Percentiles rank a stretch among this genome's conserved stretches.
These are phyloP conservation scores for Axis porcinus DNA, from an alignment of 2,113 vertebrate species.

Conservation along the genomic window DNA sequence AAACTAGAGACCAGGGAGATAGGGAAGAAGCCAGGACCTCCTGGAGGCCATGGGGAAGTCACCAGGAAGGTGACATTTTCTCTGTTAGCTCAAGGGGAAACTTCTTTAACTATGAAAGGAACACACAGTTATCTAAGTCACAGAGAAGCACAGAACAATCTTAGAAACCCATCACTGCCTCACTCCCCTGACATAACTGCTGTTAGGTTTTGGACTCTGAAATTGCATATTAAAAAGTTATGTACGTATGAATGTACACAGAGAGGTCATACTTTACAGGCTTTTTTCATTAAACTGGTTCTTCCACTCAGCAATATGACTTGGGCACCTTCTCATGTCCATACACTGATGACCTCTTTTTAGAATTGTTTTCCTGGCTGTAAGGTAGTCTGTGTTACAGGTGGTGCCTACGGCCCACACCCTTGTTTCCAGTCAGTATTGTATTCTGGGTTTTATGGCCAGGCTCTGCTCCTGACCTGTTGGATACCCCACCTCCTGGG, in stretches of 20 bases:
- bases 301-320: neutral
- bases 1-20: neutral
- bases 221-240: neutral
- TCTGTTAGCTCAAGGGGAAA: neutral
- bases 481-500: neutral
- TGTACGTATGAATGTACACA: neutral
- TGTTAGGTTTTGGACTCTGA: neutral
- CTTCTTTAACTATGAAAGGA: neutral
- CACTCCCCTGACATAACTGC: neutral
- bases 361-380: neutral
- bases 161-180: neutral
- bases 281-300: neutral
- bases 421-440: neutral
- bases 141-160: neutral
- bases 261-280: neutral
- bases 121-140: neutral
- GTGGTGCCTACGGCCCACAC: neutral
- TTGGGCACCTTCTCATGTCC: neutral
- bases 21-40: neutral
- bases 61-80: neutral
- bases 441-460: neutral
- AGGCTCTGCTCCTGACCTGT: fast-evolving
- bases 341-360: neutral
- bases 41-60: neutral
- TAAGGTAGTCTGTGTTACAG: neutral